Base-by-base conservation (phyloP, 2,888 invertebrate species). In the Eupithecia inturbata region DNA sequence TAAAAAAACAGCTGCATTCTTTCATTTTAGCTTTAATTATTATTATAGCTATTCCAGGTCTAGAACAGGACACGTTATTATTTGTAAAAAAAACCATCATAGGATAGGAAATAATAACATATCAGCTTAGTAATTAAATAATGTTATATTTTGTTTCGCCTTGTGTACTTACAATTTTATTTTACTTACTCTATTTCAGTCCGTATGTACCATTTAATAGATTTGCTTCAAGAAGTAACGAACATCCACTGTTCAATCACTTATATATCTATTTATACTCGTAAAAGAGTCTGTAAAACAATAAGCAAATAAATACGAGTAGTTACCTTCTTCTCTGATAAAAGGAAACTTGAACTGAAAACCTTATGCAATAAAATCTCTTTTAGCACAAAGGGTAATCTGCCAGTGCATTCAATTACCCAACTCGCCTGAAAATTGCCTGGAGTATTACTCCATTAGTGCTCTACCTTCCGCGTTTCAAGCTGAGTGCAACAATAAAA, bases 401-500 rank as follows among this genome's bases (percentile, higher is more conserved):
- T 64, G 49, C 62, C 45, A 66, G 68, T 75, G 74, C 72, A 75
- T 75, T 75, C 63, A 72, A 75, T 75, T 75, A 75, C 74, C 57
- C 57, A 62, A 33, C 69, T 62, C 36, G 26, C 22, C 39, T 67
- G 75, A 41, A 75, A 72, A 72, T 70, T 72, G 75, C 70, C 67
- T 67, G 70, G 63, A 70, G 75, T 69, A 67, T 68, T 69, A 67
- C 66, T 71, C 67, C 70, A 72, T 72, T 70, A 71, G 64, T 74
- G 57, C 36, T 63, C 36, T 63, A 28, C 64, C 64, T 36, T 36
- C 22, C 33, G 33, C n/a, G 31, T 63, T 69, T 60, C 60, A 62
- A 62, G 31, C n/a, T 26, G 63, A 45, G 69, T 66, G 64, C 33
- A 69, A 57, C 26, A 72, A 66, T 39, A 53, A 63, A 53, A 72